Evolutionary conservation across 2,888 invertebrate species (phyloP).

Genomic region (Microctonus aethiopoides): DNA sequence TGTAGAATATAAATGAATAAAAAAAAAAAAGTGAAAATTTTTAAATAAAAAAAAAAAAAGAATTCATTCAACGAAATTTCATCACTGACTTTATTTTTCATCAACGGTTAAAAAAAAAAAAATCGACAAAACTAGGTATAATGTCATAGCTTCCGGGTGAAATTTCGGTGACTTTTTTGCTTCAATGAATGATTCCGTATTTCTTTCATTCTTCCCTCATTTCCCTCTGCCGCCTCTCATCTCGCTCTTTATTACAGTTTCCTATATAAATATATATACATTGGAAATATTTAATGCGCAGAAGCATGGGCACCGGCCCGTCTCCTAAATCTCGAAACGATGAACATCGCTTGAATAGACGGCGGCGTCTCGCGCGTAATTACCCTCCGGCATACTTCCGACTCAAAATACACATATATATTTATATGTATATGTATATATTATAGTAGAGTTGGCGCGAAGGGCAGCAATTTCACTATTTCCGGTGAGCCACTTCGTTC

Average conservation of each 20-base stretch:
- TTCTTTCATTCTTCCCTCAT: background rate
- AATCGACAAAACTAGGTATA: background rate
- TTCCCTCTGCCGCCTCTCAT: background rate
- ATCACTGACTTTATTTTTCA: conserved; percentile 10
- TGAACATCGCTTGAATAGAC: conserved; percentile 43
- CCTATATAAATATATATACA: background rate
- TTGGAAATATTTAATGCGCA: background rate
- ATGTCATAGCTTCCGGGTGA: background rate
- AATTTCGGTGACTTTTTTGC: conserved; percentile 16
- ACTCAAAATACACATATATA: conserved; percentile 38
- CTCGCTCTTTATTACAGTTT: background rate
- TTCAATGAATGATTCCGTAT: conserved; percentile 20
- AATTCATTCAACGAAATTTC: background rate
- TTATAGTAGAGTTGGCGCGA: conserved; percentile 34
- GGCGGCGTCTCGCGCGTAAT: conserved; percentile 55
- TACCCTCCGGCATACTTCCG: conserved; percentile 62
- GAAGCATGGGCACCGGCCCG: conserved; percentile 32
- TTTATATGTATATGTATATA: conserved; percentile 23
- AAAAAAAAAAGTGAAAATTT: background rate
- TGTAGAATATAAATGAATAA: background rate
- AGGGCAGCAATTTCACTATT: conserved; percentile 50
- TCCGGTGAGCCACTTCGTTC: conserved; percentile 56
- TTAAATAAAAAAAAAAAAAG: background rate
- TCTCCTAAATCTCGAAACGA: conserved; percentile 35
- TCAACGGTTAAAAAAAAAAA: background rate